A percentile compares a stretch with the other conserved stretches of the same genome.
These are phyloP conservation scores for Chironomus striatipennis DNA, from an alignment of 1,140 invertebrate genomes.

Conservation along the genomic window DNA sequence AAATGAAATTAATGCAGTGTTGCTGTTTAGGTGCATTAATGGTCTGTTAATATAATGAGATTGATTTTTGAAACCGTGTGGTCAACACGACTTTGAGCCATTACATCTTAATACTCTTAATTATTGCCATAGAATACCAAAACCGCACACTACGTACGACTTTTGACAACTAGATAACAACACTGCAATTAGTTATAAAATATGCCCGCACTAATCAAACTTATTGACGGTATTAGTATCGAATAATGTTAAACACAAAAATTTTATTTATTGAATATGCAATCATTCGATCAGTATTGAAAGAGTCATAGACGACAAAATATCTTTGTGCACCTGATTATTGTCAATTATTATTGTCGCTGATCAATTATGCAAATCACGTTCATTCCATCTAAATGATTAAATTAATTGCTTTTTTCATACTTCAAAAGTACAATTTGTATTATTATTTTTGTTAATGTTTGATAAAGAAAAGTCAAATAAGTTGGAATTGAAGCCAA, in stretches of 20 bases:
- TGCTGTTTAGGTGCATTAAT: too few relatives aligned
- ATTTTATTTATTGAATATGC: conserved; percentile 20
- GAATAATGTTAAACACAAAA: conserved; percentile 20
- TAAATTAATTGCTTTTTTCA: conserved; percentile 4
- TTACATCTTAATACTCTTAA: too few relatives aligned
- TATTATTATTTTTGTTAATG: not conserved
- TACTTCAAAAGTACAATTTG: not conserved
- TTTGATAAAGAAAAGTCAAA: not conserved
- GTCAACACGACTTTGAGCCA: too few relatives aligned
- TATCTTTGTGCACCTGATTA: conserved; percentile 25
- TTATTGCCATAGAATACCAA: too few relatives aligned
- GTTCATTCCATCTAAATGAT: not conserved
- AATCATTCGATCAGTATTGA: conserved; percentile 17
- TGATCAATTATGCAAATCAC: conserved; percentile 16
- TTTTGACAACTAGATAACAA: too few relatives aligned
- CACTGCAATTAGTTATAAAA: too few relatives aligned
- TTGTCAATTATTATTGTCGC: conserved; percentile 19
- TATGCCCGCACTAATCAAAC: too few relatives aligned
- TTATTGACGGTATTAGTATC: too few relatives aligned
- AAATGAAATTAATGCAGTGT: too few relatives aligned
- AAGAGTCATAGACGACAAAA: conserved; percentile 20
- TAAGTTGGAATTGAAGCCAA: not conserved
- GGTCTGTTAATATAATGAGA: too few relatives aligned
- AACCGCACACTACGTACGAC: too few relatives aligned
- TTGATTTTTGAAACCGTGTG: too few relatives aligned